Percentiles rank a stretch among this genome's conserved stretches.
These are phyloP conservation scores for Aulostomus chinensis DNA, from an alignment of 2,797 vertebrate species.

Conservation along the genomic window DNA sequence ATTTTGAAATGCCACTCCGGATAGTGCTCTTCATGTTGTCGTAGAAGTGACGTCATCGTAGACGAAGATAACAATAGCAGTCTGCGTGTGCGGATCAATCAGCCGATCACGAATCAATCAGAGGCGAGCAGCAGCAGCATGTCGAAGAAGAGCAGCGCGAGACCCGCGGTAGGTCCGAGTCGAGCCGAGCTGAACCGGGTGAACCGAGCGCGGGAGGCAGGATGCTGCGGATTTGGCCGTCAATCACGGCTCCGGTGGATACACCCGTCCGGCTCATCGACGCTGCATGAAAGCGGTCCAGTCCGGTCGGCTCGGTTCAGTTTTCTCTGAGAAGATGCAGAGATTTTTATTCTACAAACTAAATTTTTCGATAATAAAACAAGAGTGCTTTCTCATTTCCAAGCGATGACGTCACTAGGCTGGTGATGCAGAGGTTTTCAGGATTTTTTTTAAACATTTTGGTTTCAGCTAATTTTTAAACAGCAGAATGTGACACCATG, in stretches of 20 bases:
- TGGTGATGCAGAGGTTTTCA: too few relatives aligned
- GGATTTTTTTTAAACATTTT: too few relatives aligned
- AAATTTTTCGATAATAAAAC: too few relatives aligned
- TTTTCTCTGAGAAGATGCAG: not conserved
- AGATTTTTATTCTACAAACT: not conserved
- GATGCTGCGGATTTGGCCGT: constrained; percentile 44
- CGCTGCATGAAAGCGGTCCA: too few relatives aligned
- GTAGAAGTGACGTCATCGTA: constrained; percentile 34
- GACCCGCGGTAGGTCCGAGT: constrained; percentile 50
- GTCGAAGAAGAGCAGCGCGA: constrained; percentile 57
- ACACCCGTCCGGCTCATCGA: too few relatives aligned
- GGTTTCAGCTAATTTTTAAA: too few relatives aligned
- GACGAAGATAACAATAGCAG: constrained; percentile 37
- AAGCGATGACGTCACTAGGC: too few relatives aligned
- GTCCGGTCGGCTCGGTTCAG: not conserved
- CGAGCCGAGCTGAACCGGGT: not conserved
- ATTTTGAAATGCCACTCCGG: constrained; percentile 25
- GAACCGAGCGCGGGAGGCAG: not conserved
- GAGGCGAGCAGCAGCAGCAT: constrained; percentile 23
- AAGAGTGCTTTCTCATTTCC: too few relatives aligned
- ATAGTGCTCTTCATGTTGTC: constrained; percentile 4
- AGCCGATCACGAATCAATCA: constrained; percentile 29
- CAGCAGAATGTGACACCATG: too few relatives aligned
- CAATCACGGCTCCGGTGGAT: constrained; percentile 6
- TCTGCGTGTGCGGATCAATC: constrained; percentile 15